Percentiles rank a stretch among this genome's conserved stretches.
phyloP scores from a whole-genome alignment of 2,113 vertebrate genomes.

The Athene cunicularia region DNA sequence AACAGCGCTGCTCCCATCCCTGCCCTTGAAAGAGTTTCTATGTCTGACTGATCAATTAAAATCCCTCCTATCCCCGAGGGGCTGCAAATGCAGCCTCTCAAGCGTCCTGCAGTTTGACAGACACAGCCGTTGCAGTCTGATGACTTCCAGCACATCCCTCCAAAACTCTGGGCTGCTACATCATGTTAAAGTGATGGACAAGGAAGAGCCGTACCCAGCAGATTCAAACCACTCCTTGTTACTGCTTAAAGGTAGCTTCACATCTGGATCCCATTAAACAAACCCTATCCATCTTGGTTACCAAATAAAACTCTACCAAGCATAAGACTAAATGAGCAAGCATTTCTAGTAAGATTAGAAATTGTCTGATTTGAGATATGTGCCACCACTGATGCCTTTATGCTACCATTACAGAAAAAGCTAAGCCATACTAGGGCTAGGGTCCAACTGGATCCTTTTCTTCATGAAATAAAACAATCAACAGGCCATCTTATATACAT shows the following conservation, averaged over 20 bases:
- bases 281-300: neutral
- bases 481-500: neutral
- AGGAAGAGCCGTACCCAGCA: neutral
- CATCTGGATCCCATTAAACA: neutral
- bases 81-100: neutral
- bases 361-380: neutral
- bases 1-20: accelerated
- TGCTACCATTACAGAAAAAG: neutral
- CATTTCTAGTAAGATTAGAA: neutral
- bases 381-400: neutral
- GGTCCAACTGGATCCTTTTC: neutral
- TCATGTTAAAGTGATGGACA: neutral
- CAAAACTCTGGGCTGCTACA: neutral
- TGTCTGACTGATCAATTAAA: neutral
- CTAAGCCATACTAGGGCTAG: neutral
- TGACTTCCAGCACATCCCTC: neutral
- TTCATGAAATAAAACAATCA: neutral
- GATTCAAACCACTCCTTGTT: neutral
- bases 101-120: neutral
- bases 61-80: neutral
- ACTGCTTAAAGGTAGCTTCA: neutral
- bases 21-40: neutral
- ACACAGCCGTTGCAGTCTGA: neutral
- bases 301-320: neutral
- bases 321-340: neutral